Conservation (phyloP, 2,113 vertebrate genomes). For the Paedocypris sp. region DNA sequence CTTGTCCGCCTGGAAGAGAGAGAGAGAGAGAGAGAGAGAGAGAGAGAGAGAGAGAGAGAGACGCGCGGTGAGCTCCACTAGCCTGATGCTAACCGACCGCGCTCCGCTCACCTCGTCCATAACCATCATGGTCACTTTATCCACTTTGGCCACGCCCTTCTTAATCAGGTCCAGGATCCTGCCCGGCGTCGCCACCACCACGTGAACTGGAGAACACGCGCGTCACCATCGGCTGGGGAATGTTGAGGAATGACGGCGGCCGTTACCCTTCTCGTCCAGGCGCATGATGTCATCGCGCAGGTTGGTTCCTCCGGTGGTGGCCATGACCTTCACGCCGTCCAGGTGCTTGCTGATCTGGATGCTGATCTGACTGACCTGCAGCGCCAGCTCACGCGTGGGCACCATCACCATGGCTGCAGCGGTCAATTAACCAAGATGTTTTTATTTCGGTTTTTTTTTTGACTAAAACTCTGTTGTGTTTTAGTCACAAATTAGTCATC, state of each 20-base stretch:
- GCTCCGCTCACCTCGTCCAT: conserved; percentile 98
- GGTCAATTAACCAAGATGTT: too few species aligned
- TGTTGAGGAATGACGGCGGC: too few species aligned
- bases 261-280: conserved; percentile 89
- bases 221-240: too few species aligned
- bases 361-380: conserved; percentile 98
- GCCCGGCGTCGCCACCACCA: conserved; percentile 94
- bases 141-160: conserved; percentile 97
- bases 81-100: too few species aligned
- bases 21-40: too few species aligned
- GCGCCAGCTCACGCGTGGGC: conserved; percentile 95
- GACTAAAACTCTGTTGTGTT: too few species aligned
- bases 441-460: too few species aligned
- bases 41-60: background rate
- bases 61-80: too few species aligned
- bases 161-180: conserved; percentile 98
- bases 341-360: conserved; percentile 99
- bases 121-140: conserved; percentile 96
- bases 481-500: too few species aligned
- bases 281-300: conserved; percentile 97
- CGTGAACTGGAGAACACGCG: conserved; percentile 71
- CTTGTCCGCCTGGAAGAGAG: conserved; percentile 92
- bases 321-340: conserved; percentile 99
- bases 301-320: conserved; percentile 97
- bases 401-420: conserved; percentile 88